A percentile compares a stretch with the other conserved stretches of the same genome.
phyloP scores from a whole-genome alignment of 2,888 invertebrate genomes.

The Oligia fasciuncula region DNA sequence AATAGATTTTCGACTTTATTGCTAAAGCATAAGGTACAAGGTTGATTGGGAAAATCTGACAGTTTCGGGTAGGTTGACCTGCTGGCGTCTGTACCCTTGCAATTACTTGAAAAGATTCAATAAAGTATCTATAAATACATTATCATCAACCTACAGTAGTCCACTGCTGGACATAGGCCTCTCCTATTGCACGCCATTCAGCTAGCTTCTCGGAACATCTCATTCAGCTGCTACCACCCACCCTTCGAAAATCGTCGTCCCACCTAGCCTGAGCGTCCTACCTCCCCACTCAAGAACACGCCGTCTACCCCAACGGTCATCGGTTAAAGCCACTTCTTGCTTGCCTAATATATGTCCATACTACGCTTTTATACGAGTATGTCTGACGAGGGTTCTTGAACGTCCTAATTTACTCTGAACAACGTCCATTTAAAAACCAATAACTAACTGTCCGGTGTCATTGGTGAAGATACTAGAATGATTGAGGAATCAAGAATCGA shows the following conservation, averaged over 20 bases:
- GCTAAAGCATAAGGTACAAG: too few species aligned
- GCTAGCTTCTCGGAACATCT: too few species aligned
- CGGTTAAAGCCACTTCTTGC: neutral
- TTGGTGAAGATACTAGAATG: neutral
- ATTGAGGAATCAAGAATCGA: conserved; percentile 20
- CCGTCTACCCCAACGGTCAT: neutral
- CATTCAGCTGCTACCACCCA: too few species aligned
- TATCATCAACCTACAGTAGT: too few species aligned
- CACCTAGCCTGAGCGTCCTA: neutral
- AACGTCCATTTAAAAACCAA: neutral
- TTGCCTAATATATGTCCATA: neutral
- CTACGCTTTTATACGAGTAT: neutral
- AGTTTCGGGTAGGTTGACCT: too few species aligned
- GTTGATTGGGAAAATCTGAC: too few species aligned
- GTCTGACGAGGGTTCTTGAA: neutral
- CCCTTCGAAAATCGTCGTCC: too few species aligned
- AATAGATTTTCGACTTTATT: too few species aligned
- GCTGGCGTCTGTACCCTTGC: too few species aligned
- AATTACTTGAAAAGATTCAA: neutral
- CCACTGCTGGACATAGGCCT: too few species aligned
- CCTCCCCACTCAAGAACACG: neutral
- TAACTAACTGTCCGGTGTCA: neutral
- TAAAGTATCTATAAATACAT: neutral
- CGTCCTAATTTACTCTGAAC: neutral
- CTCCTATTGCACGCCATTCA: too few species aligned